Evolutionary conservation across 92 coral and sea anemone genomes (phyloP), one percentile per base, ranked within the genome.

Genomic region (Meandrina meandrites): DNA sequence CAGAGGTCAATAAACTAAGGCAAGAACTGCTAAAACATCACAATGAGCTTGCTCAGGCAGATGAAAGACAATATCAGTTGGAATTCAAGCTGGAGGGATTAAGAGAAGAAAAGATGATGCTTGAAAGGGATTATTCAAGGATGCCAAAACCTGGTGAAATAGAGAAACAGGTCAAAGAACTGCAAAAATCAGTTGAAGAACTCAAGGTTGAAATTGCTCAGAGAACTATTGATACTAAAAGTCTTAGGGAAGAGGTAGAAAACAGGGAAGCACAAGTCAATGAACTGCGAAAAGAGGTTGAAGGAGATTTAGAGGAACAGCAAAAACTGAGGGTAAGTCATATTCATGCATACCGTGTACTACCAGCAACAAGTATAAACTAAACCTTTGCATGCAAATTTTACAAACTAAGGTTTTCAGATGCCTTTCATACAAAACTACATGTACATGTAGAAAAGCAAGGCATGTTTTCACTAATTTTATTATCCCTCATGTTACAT

Each of bases 91-190:
- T 97, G 80, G 98, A 95, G 17, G 98, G 99, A 42, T 88, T 97
- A 70, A 93, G 91, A 80, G 99, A 97, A 78, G 99, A 97, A 81
- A 95, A 91, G 85, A 92, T 94, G 80, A 92, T 97, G 93, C 87
- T 97, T 14, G 97, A 97, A 78, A 95, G 96, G 51, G 99, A 97
- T 83, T 97, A 97, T 73, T 92, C 98, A 47, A 95, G 99, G 54
- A 97, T 97, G 98, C 99, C 99, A 4, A 97, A 97, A 84, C 93
- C 98, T 68, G 99, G 98, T 47, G 99, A 97, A 86, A 95, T 97
- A 54, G 99, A 97, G 79, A 95, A 95, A 83, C 98, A 95, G 79
- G 89, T 88, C 72, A 93, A 95, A 78, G 99, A 97, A 62, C 88
- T 97, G 58, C 92, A 92, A 72, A 97, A 97, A 84, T 90, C 95